Evolutionary conservation across 2,797 vertebrate species (phyloP), one percentile per base, ranked within the genome.

Genomic region (Lagothrix lagotricha): DNA sequence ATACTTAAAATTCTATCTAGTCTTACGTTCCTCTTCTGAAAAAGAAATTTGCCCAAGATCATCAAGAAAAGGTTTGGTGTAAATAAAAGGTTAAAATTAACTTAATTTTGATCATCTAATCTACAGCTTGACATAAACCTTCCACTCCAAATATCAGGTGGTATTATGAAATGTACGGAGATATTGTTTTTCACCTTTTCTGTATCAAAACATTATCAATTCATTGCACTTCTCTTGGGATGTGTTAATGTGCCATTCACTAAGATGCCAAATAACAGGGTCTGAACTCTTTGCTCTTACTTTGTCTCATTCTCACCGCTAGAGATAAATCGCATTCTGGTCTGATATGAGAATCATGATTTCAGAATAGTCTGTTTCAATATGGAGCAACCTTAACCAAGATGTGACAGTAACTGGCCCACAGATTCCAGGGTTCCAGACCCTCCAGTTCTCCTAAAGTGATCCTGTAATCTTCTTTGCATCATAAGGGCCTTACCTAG

Each of bases 121-220:
- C 26, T 50, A 94, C 96, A 81, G 84, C 67, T 86, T 82, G 89
- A 96, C 88, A 81, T 75, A 95, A 97, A 97, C 83, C 82, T 85
- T 70, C 84, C 79, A 10, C 89, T 86, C 77, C 93, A 97, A 94
- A 36, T 57, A 96, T 67, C 41, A 85, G 50, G 84, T 52, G 91
- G 90, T 7, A 20, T 64, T 44, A 44, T 15, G 36, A 93, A 84
- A 90, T 77, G 39, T 85, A 85, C n/a, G 88, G 95, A 77, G 84
- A 91, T 77, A 89, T 79, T 87, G 86, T 88, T 93, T 36, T 67
- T 44, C 44, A 58, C 26, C 41, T 3, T 13, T 46, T 52, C 48
- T 33, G 3, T 26, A 33, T 77, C 26, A 91, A 97, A 97, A 96
- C 44, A 88, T 39, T 61, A 58, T 48, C 57, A 85, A 39, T 33